These are phyloP conservation scores for Lacerta agilis DNA, from an alignment of 2,797 vertebrate species.

Conservation along the genomic window DNA sequence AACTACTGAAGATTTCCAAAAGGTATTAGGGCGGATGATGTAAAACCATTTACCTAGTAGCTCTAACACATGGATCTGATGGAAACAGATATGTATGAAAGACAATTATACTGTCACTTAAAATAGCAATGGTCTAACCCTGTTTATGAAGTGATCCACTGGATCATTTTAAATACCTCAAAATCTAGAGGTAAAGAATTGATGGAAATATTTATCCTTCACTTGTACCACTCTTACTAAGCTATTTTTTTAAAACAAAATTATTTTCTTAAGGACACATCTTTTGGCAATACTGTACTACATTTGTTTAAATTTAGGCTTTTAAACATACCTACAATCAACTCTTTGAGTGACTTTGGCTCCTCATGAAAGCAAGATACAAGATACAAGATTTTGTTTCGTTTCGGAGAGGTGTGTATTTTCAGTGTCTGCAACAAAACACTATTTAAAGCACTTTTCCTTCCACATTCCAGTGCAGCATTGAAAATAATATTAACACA, in stretches of 20 bases:
- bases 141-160: conserved; percentile 8
- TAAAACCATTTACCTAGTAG: conserved; percentile 12
- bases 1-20: conserved; percentile 3
- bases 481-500: conserved; percentile 18
- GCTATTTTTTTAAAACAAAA: neutral
- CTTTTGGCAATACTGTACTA: conserved; percentile 20
- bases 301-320: conserved; percentile 41
- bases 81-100: neutral
- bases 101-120: conserved; percentile 8
- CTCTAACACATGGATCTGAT: neutral
- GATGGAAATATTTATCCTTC: conserved; percentile 42
- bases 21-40: neutral
- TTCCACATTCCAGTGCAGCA: conserved; percentile 56
- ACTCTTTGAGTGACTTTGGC: conserved; percentile 17
- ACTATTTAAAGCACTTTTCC: conserved; percentile 33
- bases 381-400: neutral
- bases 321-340: conserved; percentile 50
- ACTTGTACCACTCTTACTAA: conserved; percentile 56
- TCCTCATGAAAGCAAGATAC: conserved; percentile 20
- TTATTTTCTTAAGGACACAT: conserved; percentile 20
- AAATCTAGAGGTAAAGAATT: neutral
- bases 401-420: neutral
- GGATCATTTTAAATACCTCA: fast-evolving
- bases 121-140: conserved; percentile 8
- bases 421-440: conserved; percentile 46